Evolutionary conservation across 2,797 vertebrate genomes (phyloP), one percentile per base, ranked within the genome.

Genomic region (Dermochelys coriacea): DNA sequence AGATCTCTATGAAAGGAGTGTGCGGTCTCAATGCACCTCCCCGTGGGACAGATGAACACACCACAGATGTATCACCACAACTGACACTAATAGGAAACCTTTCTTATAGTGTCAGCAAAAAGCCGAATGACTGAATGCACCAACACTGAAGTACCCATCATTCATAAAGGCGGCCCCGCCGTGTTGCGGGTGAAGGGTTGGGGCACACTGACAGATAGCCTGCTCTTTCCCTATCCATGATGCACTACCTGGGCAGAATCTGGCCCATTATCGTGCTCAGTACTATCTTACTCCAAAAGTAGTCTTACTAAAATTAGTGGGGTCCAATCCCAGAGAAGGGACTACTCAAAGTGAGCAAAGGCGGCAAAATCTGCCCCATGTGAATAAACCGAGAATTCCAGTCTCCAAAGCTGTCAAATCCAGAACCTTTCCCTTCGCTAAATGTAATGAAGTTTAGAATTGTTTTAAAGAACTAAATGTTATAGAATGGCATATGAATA

Each of bases 381-480:
- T 21, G 82, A 90, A 16, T 57, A 80, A n/a, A 80, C 4, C 16
- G 0, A 0, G 51, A 80, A 74, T 12, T 90, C 45, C 8, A 23
- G 1, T 14, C 45, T 21, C 87, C 80, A 82, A 95, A 75, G 90
- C 51, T 84, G 90, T 51, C 84, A 92, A 49, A 41, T 31, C 59
- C 51, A 87, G 81, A 83, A 88, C 52, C 80, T 85, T 91, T 54
- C 82, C 84, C 23, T 37, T 89, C 50, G 29, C 29, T 90, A 83
- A 94, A 31, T n/a, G 74, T 91, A 87, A 54, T 74, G 50, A 91
- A 90, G 84, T 77, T 59, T 11, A 64, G 57, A 91, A 90, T 83
- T 93, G 87, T 97, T 96, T 92, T 85, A 94, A 94, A 94, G 83
- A 93, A 88, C 93, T 96, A 84, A 94, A 94, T 34, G 74, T 78